Evolutionary conservation across 2,888 invertebrate genomes (phyloP).

Genomic region (Poecilobothrus nobilitatus): DNA sequence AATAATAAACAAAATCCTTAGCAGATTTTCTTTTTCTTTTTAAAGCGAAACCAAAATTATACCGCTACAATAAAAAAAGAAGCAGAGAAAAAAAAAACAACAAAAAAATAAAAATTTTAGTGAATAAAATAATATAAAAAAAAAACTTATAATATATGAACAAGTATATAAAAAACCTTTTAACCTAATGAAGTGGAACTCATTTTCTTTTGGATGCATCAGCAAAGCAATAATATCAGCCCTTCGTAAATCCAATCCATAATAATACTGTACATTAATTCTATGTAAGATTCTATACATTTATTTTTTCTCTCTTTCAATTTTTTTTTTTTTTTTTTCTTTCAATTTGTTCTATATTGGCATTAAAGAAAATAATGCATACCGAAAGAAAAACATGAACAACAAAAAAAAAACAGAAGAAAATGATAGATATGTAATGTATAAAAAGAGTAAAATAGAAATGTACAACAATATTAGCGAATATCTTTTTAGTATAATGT

Average conservation of each 20-base stretch:
- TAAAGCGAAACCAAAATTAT: not conserved
- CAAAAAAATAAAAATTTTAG: not conserved
- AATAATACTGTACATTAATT: too few relatives aligned
- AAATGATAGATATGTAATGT: too few relatives aligned
- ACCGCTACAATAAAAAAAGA: not conserved
- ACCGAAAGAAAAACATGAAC: too few relatives aligned
- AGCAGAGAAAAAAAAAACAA: not conserved
- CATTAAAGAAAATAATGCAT: too few relatives aligned
- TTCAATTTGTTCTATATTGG: too few relatives aligned
- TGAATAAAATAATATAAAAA: not conserved
- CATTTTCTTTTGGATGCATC: constrained; percentile 4
- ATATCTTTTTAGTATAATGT: not conserved
- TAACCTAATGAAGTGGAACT: constrained; percentile 6
- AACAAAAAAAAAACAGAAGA: too few relatives aligned
- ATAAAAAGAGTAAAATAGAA: not conserved
- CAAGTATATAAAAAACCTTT: not conserved
- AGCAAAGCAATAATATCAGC: not conserved
- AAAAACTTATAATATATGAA: not conserved
- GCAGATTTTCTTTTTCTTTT: too few relatives aligned
- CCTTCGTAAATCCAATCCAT: not conserved
- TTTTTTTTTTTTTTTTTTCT: too few relatives aligned
- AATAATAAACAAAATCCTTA: too few relatives aligned
- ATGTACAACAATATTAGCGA: not conserved
- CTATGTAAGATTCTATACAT: too few relatives aligned
- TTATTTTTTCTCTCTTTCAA: too few relatives aligned